phyloP scores from a whole-genome alignment of 2,113 vertebrate genomes.

The Festucalex cinctus region DNA sequence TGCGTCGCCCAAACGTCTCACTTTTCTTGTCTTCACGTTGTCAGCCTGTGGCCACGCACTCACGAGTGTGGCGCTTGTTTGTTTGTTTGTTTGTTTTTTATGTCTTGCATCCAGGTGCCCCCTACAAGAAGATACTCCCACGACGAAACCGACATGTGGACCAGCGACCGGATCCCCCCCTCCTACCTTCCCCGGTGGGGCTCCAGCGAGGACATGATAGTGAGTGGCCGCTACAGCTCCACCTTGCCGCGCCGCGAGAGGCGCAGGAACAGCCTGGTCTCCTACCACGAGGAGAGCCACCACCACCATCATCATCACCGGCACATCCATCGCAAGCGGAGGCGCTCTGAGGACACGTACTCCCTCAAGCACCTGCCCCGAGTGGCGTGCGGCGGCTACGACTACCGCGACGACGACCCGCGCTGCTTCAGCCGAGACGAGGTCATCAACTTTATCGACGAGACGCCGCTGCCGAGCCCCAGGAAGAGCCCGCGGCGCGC shows the following conservation, averaged over 20 bases:
- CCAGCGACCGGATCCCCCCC: conserved; percentile 78
- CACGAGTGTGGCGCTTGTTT: neutral
- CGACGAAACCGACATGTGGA: conserved; percentile 89
- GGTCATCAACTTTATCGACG: conserved; percentile 80
- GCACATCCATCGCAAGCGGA: conserved; percentile 73
- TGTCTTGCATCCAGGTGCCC: conserved; percentile 80
- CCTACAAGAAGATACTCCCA: conserved; percentile 89
- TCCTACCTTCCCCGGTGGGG: conserved; percentile 84
- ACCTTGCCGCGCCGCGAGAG: conserved; percentile 74
- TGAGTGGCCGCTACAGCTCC: conserved; percentile 76
- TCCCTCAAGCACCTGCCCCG: conserved; percentile 70
- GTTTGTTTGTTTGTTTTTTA: conserved; percentile 16
- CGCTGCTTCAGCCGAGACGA: conserved; percentile 82
- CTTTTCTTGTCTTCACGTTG: conserved; percentile 1
- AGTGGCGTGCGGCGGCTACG: conserved; percentile 51
- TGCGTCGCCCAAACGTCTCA: neutral
- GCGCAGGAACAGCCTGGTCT: conserved; percentile 74
- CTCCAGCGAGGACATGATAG: conserved; percentile 81
- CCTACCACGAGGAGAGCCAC: conserved; percentile 77
- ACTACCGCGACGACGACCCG: conserved; percentile 65
- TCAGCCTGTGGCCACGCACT: conserved; percentile 14
- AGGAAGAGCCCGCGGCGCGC: conserved; percentile 71
- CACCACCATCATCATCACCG: conserved; percentile 50
- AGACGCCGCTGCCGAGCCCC: conserved; percentile 77
- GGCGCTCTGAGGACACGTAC: conserved; percentile 80